Conservation (phyloP, 2,797 vertebrate species). For the Coregonus suidteri region DNA sequence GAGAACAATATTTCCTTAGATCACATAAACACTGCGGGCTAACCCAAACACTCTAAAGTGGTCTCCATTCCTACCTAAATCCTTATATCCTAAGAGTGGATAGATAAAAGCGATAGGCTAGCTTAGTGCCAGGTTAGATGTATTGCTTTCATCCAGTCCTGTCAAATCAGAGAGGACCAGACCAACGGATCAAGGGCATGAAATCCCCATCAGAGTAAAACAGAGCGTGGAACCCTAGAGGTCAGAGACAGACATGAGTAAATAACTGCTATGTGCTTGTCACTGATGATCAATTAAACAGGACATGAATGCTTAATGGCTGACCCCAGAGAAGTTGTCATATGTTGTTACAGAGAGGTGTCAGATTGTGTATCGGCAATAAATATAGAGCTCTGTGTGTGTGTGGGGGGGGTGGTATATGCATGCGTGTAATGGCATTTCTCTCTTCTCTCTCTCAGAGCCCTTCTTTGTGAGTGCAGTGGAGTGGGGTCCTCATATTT, state of each 20-base stretch:
- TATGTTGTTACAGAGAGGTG: conserved; percentile 45
- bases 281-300: conserved; percentile 59
- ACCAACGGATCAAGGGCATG: conserved; percentile 1
- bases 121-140: background rate
- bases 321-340: conserved; percentile 27
- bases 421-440: background rate
- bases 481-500: conserved; percentile 94
- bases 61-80: background rate
- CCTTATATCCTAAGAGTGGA: background rate
- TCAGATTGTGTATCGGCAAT: conserved; percentile 15
- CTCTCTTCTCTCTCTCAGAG: conserved; percentile 71
- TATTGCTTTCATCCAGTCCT: background rate
- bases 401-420: conserved; percentile 26
- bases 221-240: conserved; percentile 22
- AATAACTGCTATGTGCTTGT: conserved; percentile 55
- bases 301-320: conserved; percentile 64
- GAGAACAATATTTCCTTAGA: background rate
- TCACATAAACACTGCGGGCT: background rate
- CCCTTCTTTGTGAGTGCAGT: conserved; percentile 94
- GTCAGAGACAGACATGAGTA: conserved; percentile 57
- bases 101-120: background rate
- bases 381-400: conserved; percentile 8
- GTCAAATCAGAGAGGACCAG: conserved; percentile 9
- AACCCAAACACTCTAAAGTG: background rate
- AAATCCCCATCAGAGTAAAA: background rate